A percentile compares a stretch with the other conserved stretches of the same genome.
These are phyloP conservation scores for Unio delphinus DNA, from an alignment of 2,888 invertebrate genomes.

Conservation along the genomic window DNA sequence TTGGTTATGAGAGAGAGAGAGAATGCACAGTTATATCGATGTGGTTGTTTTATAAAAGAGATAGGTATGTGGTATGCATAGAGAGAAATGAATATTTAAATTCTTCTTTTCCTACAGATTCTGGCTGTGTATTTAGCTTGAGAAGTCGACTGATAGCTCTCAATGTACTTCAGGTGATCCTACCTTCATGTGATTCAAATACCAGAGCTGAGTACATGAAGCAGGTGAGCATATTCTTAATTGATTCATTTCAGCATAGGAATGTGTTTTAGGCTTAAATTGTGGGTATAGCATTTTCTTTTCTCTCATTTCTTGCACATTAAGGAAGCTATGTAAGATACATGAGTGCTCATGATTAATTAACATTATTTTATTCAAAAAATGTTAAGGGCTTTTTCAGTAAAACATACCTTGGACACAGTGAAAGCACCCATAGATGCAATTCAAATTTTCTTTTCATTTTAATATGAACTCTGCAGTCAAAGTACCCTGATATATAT, in stretches of 20 bases:
- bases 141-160: constrained; percentile 75
- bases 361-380: no score
- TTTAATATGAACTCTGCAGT: no score
- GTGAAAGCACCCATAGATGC: no score
- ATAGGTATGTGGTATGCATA: not conserved
- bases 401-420: no score
- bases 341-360: no score
- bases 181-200: constrained; percentile 72
- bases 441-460: no score
- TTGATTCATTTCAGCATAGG: no score
- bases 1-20: no score
- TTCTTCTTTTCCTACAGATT: not conserved
- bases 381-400: no score
- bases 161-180: constrained; percentile 74
- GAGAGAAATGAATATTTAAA: not conserved
- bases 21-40: no score
- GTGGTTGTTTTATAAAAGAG: not conserved
- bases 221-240: constrained; percentile 54
- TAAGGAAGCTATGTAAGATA: no score
- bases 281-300: not conserved
- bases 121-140: constrained; percentile 70
- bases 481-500: no score
- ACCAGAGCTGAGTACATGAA: constrained; percentile 69
- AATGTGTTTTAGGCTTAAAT: not conserved
- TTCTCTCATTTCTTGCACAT: not conserved